A percentile compares a stretch with the other conserved stretches of the same genome.
Conservation (phyloP, 2,888 invertebrate genomes). For the Augochlorella aurata region DNA sequence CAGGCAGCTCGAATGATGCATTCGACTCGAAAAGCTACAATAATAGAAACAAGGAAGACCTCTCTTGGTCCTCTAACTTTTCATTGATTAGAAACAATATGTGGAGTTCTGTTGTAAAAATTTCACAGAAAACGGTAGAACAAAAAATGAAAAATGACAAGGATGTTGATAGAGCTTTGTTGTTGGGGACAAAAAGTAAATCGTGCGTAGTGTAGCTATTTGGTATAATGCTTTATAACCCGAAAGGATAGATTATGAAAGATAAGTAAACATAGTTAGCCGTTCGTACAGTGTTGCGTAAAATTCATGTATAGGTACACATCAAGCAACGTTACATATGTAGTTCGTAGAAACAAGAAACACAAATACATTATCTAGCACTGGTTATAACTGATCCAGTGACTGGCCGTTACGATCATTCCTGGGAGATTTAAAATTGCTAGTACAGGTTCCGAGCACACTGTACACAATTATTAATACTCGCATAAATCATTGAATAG, state of each 20-base stretch:
- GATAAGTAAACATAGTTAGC: background rate
- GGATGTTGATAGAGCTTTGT: background rate
- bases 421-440: background rate
- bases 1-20: background rate
- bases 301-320: background rate
- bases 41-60: background rate
- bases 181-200: background rate
- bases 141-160: background rate
- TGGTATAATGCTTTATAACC: background rate
- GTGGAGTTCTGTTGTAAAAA: background rate
- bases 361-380: background rate
- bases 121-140: too few species aligned
- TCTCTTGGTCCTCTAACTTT: background rate
- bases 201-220: background rate
- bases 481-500: background rate
- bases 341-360: background rate
- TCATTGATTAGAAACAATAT: background rate
- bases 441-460: background rate
- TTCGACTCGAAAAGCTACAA: background rate
- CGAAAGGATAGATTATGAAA: background rate
- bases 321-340: too few species aligned
- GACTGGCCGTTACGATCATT: background rate
- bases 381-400: background rate
- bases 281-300: background rate
- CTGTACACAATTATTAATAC: background rate